These are phyloP conservation scores for Listrodromus nycthemerus DNA, from an alignment of 2,888 invertebrate species.

Conservation along the genomic window DNA sequence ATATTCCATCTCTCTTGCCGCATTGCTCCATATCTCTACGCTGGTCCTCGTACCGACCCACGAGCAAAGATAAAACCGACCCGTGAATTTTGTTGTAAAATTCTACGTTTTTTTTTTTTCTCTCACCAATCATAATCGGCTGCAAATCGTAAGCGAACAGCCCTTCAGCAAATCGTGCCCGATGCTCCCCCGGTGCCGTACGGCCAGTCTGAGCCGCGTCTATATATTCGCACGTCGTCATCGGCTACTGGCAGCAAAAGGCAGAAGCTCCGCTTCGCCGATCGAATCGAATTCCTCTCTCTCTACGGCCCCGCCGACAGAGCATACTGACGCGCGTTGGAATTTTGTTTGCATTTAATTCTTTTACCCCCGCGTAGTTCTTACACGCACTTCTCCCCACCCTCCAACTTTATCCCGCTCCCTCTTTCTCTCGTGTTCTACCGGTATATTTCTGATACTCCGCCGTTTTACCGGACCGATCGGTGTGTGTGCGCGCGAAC, in stretches of 20 bases:
- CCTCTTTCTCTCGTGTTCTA: slow-evolving; percentile 26
- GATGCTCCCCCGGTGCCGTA: no score
- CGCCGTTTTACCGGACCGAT: slow-evolving; percentile 26
- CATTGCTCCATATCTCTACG: no score
- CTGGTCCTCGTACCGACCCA: no score
- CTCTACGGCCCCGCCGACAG: slow-evolving; percentile 26
- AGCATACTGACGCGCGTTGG: slow-evolving; percentile 51
- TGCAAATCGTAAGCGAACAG: no score
- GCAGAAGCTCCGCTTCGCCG: slow-evolving; percentile 49
- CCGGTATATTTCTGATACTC: slow-evolving; percentile 45
- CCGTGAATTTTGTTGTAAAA: no score
- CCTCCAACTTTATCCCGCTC: background rate
- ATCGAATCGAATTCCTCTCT: slow-evolving; percentile 56
- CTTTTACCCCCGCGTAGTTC: slow-evolving; percentile 51
- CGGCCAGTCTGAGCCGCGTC: no score
- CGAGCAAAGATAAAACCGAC: no score
- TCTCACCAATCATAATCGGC: no score
- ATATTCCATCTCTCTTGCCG: no score
- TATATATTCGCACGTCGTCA: slow-evolving; percentile 34
- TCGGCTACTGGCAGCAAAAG: slow-evolving; percentile 31
- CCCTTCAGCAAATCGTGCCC: no score
- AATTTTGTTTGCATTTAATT: slow-evolving; percentile 60
- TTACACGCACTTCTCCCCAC: slow-evolving; percentile 44
- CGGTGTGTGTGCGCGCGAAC: slow-evolving; percentile 6
- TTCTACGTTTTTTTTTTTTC: no score